A percentile compares a stretch with the other conserved stretches of the same genome.
Conservation (phyloP, 2,113 vertebrate genomes). For the Fulica atra region DNA sequence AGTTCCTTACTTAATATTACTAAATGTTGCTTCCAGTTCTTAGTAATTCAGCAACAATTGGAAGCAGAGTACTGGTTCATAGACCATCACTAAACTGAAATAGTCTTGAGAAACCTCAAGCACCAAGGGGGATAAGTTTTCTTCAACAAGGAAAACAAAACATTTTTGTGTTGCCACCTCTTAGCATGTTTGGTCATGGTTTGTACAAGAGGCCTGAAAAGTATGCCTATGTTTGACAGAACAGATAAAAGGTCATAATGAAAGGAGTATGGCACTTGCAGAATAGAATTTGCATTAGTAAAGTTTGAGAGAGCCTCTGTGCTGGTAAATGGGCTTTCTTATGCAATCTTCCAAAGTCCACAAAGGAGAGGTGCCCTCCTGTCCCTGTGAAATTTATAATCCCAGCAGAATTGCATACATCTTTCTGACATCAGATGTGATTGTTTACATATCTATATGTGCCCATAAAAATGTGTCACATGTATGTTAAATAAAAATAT, state of each 20-base stretch:
- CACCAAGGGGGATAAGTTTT: neutral
- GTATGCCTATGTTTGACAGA: neutral
- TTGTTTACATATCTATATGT: fast-evolving
- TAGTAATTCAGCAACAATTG: conserved; percentile 7
- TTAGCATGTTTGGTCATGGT: neutral
- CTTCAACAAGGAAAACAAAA: neutral
- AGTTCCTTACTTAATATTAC: conserved; percentile 7
- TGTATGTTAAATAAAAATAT: neutral
- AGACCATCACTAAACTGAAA: neutral
- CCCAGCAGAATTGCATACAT: neutral
- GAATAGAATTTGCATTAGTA: neutral
- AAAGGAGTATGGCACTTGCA: neutral
- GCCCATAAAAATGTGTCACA: neutral
- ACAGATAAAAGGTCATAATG: neutral
- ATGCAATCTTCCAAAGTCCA: neutral
- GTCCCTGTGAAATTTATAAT: too few species aligned
- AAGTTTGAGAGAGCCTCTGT: neutral
- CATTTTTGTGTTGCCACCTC: neutral
- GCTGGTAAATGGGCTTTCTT: neutral
- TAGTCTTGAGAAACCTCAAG: neutral
- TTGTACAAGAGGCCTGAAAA: neutral
- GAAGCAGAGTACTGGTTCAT: neutral
- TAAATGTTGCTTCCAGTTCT: neutral
- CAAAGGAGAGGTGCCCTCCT: neutral
- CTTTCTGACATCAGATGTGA: neutral